Evolutionary conservation across 2,888 invertebrate species (phyloP).

Genomic region (Priapulus caudatus): DNA sequence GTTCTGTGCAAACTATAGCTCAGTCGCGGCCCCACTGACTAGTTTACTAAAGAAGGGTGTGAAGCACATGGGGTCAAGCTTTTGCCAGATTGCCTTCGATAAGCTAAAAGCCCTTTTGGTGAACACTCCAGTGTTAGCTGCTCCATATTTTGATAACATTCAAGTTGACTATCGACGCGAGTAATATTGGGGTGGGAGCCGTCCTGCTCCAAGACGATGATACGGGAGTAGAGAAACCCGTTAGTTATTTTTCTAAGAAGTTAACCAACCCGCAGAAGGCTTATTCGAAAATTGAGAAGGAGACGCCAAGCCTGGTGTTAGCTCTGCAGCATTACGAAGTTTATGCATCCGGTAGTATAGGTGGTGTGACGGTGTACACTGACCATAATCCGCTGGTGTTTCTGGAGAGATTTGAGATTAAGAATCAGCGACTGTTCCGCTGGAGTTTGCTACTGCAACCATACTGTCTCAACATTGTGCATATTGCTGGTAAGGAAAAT

Average conservation of each 20-base stretch:
- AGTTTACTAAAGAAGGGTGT: conserved; percentile 13
- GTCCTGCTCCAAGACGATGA: conserved; percentile 22
- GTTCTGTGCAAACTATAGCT: conserved; percentile 8
- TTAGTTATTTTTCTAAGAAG: conserved; percentile 12
- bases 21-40: conserved; percentile 7
- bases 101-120: conserved; percentile 15
- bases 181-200: conserved; percentile 21
- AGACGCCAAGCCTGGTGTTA: conserved; percentile 9
- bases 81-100: conserved; percentile 19
- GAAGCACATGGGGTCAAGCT: conserved; percentile 18
- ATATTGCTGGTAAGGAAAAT: conserved; percentile 1
- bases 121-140: conserved; percentile 17
- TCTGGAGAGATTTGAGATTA: background rate
- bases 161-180: conserved; percentile 23
- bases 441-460: background rate
- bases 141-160: conserved; percentile 20
- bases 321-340: conserved; percentile 14
- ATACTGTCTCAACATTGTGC: background rate
- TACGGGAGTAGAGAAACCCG: conserved; percentile 18
- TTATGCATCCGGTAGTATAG: conserved; percentile 7
- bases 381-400: background rate
- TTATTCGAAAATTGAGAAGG: conserved; percentile 15
- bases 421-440: background rate
- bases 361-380: conserved; percentile 12
- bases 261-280: conserved; percentile 18